A percentile compares a stretch with the other conserved stretches of the same genome.
Evolutionary conservation across 1,140 invertebrate genomes (phyloP).

Genomic region (Planococcus citri): DNA sequence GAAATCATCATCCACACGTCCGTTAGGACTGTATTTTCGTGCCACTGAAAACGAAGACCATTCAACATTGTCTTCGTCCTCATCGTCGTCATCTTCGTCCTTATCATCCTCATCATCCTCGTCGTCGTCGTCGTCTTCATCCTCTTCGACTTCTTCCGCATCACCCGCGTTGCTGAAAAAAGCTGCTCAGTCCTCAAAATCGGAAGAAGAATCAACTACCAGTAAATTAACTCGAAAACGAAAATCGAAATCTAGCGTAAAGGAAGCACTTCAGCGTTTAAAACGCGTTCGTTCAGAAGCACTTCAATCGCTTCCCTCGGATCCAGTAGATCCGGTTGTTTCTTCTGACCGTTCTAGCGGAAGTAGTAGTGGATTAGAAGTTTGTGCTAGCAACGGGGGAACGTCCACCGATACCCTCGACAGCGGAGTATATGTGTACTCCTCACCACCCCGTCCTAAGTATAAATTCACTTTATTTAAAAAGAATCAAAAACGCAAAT

Average conservation of each 20-base stretch:
- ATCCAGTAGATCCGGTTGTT: not conserved
- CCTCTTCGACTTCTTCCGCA: not conserved
- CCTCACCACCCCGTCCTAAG: not conserved
- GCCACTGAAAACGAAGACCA: not conserved
- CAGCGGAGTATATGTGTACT: not conserved
- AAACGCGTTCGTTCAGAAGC: not conserved
- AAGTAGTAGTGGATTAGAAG: not conserved
- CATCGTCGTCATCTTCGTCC: not conserved
- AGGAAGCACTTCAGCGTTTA: not conserved
- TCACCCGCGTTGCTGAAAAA: not conserved
- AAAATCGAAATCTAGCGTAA: not conserved
- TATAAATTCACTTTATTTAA: not conserved
- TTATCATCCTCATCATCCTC: too few relatives aligned
- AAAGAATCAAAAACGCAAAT: not conserved
- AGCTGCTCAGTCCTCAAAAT: not conserved
- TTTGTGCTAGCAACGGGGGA: not conserved
- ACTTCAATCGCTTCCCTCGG: not conserved
- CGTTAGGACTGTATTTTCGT: not conserved
- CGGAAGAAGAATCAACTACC: not conserved
- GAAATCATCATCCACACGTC: not conserved
- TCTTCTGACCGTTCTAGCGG: not conserved
- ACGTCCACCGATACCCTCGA: conserved; percentile 1
- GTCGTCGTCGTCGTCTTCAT: not conserved
- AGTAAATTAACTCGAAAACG: not conserved
- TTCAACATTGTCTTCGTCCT: not conserved